These are phyloP conservation scores for Amphipyra berbera DNA, from an alignment of 2,888 invertebrate genomes.

Conservation along the genomic window DNA sequence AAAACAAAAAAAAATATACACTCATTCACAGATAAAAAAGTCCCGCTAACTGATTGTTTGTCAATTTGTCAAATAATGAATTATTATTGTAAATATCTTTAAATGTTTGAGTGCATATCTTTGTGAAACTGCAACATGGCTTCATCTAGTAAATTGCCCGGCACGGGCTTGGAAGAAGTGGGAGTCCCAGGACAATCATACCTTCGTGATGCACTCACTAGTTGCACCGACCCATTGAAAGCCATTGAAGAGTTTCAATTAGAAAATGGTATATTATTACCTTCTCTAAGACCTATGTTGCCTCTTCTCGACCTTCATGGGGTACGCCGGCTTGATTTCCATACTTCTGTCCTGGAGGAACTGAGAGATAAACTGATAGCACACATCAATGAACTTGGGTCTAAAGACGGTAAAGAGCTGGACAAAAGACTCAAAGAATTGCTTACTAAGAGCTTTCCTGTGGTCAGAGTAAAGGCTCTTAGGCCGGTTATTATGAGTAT, in stretches of 20 bases:
- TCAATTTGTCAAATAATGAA: no score
- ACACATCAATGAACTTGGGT: conserved; percentile 95
- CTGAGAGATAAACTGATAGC: conserved; percentile 91
- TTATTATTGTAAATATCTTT: conserved; percentile 1
- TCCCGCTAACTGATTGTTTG: no score
- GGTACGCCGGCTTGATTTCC: conserved; percentile 97
- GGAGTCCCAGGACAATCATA: conserved; percentile 96
- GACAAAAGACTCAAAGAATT: conserved; percentile 97
- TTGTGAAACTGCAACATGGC: conserved; percentile 71
- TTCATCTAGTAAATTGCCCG: conserved; percentile 84
- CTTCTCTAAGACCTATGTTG: conserved; percentile 97
- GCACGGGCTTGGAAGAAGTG: conserved; percentile 94
- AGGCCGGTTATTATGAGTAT: conserved; percentile 98
- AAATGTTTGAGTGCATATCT: conserved; percentile 14
- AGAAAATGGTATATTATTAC: conserved; percentile 97
- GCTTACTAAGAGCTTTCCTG: conserved; percentile 97
- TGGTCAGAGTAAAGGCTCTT: conserved; percentile 96
- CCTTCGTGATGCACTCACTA: conserved; percentile 97
- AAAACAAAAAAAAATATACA: no score
- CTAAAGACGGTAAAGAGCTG: conserved; percentile 92
- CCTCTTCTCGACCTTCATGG: conserved; percentile 98
- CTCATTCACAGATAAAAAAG: no score
- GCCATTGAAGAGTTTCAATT: conserved; percentile 99
- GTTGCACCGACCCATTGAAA: conserved; percentile 98
- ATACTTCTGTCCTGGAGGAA: conserved; percentile 97